phyloP scores from a whole-genome alignment of 2,113 vertebrate genomes.

The Salvator merianae region DNA sequence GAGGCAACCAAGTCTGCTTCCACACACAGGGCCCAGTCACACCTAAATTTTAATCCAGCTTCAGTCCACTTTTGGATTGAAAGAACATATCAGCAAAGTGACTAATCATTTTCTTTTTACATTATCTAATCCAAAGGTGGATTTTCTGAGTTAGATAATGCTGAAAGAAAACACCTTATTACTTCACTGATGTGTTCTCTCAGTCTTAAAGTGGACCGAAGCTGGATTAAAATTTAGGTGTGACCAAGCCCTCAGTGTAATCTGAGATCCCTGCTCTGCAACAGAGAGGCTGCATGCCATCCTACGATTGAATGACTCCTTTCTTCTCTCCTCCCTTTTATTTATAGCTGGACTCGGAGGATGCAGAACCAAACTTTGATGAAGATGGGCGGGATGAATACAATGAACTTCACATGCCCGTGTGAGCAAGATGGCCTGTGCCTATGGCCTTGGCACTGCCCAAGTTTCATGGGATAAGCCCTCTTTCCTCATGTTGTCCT shows the following conservation, averaged over 20 bases:
- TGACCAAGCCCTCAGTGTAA: neutral
- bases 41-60: no score
- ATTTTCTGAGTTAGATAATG: no score
- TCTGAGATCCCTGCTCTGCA: neutral
- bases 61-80: no score
- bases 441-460: slow-evolving; percentile 16
- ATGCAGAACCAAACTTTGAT: slow-evolving; percentile 92
- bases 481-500: neutral
- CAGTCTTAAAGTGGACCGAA: no score
- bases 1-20: neutral
- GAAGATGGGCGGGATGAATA: slow-evolving; percentile 96
- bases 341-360: slow-evolving; percentile 89
- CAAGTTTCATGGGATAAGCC: neutral
- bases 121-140: no score
- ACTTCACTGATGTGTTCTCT: no score
- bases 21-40: no score
- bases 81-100: no score
- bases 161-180: no score
- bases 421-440: slow-evolving; percentile 69
- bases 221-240: no score
- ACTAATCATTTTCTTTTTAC: no score
- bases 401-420: slow-evolving; percentile 98
- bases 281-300: neutral
- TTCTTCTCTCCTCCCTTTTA: slow-evolving; percentile 39
- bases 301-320: neutral